Percentiles rank a stretch among this genome's conserved stretches.
Conservation (phyloP, 2,797 vertebrate species). For the Dryobates pubescens region DNA sequence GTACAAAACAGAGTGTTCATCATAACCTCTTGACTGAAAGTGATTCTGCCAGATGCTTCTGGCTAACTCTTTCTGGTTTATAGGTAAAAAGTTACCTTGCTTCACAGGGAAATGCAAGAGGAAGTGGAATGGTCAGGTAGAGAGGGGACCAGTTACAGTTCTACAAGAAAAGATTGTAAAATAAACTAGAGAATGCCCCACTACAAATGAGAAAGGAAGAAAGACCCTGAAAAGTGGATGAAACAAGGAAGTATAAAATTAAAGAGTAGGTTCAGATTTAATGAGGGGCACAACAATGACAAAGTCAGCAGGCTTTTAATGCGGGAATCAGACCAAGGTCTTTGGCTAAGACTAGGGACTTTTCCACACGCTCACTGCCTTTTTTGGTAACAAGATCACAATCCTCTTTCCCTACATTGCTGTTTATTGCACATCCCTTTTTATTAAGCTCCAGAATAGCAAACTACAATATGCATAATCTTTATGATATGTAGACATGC, state of each 20-base stretch:
- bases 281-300: neutral
- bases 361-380: neutral
- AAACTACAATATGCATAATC: neutral
- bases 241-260: neutral
- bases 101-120: neutral
- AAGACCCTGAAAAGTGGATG: neutral
- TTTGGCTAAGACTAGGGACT: neutral
- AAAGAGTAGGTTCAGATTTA: neutral
- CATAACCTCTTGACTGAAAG: constrained; percentile 1
- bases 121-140: neutral
- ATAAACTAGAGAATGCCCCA: neutral
- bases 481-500: neutral
- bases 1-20: neutral
- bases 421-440: neutral
- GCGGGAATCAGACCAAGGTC: neutral
- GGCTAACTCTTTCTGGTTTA: neutral
- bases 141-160: neutral
- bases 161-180: neutral
- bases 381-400: neutral
- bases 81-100: neutral
- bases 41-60: neutral
- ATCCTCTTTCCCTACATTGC: neutral
- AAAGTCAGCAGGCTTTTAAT: neutral
- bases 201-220: neutral
- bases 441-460: neutral